These are phyloP conservation scores for Malachius bipustulatus DNA, from an alignment of 2,888 invertebrate species.

Conservation along the genomic window DNA sequence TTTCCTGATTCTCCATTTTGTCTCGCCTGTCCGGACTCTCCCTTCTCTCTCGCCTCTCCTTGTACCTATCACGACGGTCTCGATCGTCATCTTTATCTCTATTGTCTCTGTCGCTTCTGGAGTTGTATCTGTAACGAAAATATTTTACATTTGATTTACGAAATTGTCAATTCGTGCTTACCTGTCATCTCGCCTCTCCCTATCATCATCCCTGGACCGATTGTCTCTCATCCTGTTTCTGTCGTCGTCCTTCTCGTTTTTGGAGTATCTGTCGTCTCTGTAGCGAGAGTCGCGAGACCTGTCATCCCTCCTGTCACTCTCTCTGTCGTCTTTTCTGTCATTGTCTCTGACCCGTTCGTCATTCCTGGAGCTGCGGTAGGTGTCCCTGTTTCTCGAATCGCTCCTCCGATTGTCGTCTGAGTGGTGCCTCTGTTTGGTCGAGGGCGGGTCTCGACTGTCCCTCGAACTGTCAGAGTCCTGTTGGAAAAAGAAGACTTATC, in stretches of 20 bases:
- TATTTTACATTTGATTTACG: too few species aligned
- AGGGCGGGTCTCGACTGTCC: too few species aligned
- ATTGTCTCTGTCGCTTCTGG: slow-evolving; percentile 8
- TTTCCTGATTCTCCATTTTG: slow-evolving; percentile 10
- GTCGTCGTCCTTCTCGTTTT: slow-evolving; percentile 15
- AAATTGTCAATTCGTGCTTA: slow-evolving; percentile 4
- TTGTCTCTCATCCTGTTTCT: slow-evolving; percentile 13
- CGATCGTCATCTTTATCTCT: background rate
- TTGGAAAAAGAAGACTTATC: slow-evolving; percentile 32
- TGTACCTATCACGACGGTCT: background rate
- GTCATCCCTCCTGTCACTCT: slow-evolving; percentile 12
- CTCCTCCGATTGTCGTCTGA: background rate
- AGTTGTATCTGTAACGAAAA: slow-evolving; percentile 6
- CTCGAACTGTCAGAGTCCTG: slow-evolving; percentile 31
- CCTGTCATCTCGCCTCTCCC: slow-evolving; percentile 13
- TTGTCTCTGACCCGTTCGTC: slow-evolving; percentile 6
- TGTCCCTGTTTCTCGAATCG: background rate
- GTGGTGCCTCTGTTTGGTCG: too few species aligned
- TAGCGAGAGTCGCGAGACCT: slow-evolving; percentile 11
- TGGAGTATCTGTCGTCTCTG: slow-evolving; percentile 11
- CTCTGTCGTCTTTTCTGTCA: slow-evolving; percentile 10
- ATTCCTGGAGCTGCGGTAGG: background rate
- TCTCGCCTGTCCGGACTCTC: slow-evolving; percentile 11
- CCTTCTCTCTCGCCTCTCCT: slow-evolving; percentile 29
- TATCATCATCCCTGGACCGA: slow-evolving; percentile 16